Evolutionary conservation across 2,113 vertebrate genomes (phyloP).

Genomic region (Morone saxatilis): DNA sequence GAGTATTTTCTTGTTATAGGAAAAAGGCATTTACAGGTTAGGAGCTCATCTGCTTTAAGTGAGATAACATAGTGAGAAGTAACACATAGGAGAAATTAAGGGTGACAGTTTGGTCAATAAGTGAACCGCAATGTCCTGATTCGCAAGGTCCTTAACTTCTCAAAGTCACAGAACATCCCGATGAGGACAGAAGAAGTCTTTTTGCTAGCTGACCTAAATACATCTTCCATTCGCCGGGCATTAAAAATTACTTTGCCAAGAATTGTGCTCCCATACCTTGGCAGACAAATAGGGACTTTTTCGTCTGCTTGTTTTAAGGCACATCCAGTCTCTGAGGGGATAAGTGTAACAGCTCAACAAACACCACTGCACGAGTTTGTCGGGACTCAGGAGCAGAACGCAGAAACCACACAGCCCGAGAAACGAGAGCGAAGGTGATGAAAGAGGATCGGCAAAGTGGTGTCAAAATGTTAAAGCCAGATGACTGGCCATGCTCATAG

Average conservation of each 20-base stretch:
- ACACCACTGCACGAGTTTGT: slow-evolving; percentile 44
- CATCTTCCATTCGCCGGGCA: slow-evolving; percentile 39
- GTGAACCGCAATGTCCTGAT: not conserved
- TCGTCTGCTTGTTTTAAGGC: slow-evolving; percentile 47
- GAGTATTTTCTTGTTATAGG: not conserved
- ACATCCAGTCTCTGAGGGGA: slow-evolving; percentile 59
- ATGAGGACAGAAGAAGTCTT: slow-evolving; percentile 21
- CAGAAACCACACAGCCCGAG: slow-evolving; percentile 35
- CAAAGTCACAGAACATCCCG: slow-evolving; percentile 18
- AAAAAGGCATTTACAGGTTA: slow-evolving; percentile 17
- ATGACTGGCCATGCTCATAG: slow-evolving; percentile 34
- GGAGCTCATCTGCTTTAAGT: slow-evolving; percentile 29
- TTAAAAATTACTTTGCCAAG: slow-evolving; percentile 45
- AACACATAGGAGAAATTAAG: not conserved
- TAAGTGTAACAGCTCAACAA: slow-evolving; percentile 49
- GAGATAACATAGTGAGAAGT: not conserved
- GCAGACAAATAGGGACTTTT: slow-evolving; percentile 56
- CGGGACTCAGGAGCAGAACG: slow-evolving; percentile 39
- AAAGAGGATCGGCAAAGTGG: slow-evolving; percentile 50
- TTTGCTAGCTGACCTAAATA: slow-evolving; percentile 48
- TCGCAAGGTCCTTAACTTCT: slow-evolving; percentile 15
- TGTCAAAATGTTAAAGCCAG: slow-evolving; percentile 48
- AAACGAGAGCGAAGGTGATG: slow-evolving; percentile 48
- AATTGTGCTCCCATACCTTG: slow-evolving; percentile 19
- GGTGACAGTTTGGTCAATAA: not conserved